phyloP scores from a whole-genome alignment of 2,113 vertebrate genomes.

The Empidonax traillii region DNA sequence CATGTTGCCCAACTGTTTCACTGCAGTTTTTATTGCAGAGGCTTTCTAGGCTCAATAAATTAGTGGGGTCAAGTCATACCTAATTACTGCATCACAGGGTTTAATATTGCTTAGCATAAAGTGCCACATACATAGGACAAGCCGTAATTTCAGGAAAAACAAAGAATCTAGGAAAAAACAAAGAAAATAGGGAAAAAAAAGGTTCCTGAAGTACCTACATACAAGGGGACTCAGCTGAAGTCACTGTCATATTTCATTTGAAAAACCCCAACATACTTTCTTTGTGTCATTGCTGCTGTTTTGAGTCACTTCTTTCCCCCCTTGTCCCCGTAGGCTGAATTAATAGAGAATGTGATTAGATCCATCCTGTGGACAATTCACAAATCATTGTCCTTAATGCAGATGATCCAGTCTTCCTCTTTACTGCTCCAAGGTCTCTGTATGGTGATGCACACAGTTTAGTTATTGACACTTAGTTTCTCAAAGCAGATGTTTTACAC shows the following conservation, averaged over 20 bases:
- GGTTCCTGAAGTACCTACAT: background rate
- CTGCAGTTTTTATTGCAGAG: background rate
- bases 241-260: background rate
- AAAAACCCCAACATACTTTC: background rate
- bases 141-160: background rate
- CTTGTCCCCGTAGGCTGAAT: background rate
- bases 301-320: background rate
- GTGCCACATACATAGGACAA: background rate
- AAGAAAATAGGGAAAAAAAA: background rate
- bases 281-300: background rate
- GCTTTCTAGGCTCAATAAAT: background rate
- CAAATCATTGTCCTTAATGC: background rate
- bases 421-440: background rate
- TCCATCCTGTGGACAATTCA: background rate
- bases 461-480: background rate
- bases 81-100: background rate
- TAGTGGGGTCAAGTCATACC: background rate
- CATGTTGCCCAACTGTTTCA: background rate
- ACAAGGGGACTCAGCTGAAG: background rate
- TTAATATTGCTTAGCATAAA: background rate
- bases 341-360: background rate
- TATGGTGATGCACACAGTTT: rapidly evolving
- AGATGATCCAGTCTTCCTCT: background rate
- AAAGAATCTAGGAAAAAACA: background rate
- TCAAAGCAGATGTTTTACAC: conserved; percentile 24